Percentiles rank a stretch among this genome's conserved stretches.
Conservation (phyloP, 2,113 vertebrate genomes). For the Phalacrocorax aristotelis region DNA sequence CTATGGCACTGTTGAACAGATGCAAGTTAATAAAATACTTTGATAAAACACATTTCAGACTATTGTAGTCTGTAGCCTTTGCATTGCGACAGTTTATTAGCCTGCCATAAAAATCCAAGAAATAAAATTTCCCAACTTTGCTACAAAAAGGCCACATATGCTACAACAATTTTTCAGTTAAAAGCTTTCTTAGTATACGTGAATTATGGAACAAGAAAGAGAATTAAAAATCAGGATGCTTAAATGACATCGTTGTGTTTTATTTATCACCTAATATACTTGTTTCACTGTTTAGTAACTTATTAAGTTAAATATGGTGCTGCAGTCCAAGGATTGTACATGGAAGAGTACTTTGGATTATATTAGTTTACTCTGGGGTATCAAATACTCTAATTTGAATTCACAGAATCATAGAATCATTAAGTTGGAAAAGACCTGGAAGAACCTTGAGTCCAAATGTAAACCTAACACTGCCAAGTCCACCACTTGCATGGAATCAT, state of each 20-base stretch:
- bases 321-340: not conserved
- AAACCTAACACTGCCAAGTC: too few species aligned
- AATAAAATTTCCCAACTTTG: not conserved
- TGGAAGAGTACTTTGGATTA: not conserved
- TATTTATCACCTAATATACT: not conserved
- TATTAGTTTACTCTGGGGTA: not conserved
- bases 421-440: not conserved
- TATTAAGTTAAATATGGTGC: not conserved
- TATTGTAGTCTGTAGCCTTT: not conserved
- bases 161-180: not conserved
- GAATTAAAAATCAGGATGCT: not conserved
- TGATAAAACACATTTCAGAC: not conserved
- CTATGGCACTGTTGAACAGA: not conserved
- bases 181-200: not conserved
- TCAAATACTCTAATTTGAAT: not conserved
- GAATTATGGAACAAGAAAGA: not conserved
- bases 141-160: not conserved
- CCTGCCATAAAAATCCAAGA: not conserved
- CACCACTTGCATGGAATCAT: not conserved
- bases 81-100: not conserved
- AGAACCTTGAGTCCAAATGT: not conserved
- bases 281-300: not conserved
- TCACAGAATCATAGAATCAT: not conserved
- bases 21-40: slow-evolving; percentile 10
- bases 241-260: not conserved